Evolutionary conservation across 2,113 vertebrate species (phyloP).

Genomic region (Grallaria varia): DNA sequence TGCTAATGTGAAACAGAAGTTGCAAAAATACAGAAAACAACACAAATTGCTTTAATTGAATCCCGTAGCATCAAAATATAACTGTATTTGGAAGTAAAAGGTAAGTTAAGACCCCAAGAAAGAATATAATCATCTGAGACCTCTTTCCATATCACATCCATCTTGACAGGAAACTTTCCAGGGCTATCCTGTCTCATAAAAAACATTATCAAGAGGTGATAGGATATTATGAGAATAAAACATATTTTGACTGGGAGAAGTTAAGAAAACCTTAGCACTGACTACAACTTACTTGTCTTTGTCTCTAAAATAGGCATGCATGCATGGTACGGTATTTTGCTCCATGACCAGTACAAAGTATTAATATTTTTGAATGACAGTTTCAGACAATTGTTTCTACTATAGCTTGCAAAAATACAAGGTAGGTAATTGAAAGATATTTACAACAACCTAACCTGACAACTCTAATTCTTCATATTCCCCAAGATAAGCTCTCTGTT

Average conservation of each 20-base stretch:
- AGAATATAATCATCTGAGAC: neutral
- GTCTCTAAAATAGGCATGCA: neutral
- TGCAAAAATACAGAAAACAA: conserved; percentile 8
- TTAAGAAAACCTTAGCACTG: neutral
- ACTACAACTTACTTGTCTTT: neutral
- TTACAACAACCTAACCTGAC: neutral
- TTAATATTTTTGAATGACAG: neutral
- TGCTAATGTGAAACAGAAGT: conserved; percentile 46
- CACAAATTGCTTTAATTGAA: conserved; percentile 17
- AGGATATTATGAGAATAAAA: neutral
- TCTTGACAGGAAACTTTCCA: neutral
- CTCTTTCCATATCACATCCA: neutral
- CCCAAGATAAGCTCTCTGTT: neutral
- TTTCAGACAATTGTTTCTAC: neutral
- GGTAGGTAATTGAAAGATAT: neutral
- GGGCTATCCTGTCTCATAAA: neutral
- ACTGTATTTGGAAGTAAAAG: neutral
- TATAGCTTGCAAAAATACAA: neutral
- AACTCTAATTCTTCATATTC: neutral
- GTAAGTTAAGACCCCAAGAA: neutral
- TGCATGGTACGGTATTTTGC: neutral
- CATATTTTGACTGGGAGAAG: neutral
- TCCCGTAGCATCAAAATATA: neutral
- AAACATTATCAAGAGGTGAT: neutral
- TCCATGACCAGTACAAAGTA: neutral